phyloP scores from a whole-genome alignment of 1,140 invertebrate species.

The Aethina tumida region DNA sequence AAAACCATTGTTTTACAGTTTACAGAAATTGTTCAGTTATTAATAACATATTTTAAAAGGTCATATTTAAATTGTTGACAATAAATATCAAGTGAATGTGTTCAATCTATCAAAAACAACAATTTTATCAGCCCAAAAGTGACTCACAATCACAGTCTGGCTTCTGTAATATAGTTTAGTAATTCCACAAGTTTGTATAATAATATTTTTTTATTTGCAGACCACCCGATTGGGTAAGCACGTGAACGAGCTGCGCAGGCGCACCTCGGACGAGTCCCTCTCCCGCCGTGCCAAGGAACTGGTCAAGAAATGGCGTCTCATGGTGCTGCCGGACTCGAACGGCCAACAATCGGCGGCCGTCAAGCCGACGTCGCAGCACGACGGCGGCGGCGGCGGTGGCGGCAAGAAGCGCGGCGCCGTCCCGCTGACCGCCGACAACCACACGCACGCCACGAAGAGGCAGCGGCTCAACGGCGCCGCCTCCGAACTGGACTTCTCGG shows the following conservation, averaged over 20 bases:
- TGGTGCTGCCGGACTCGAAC: conserved; percentile 52
- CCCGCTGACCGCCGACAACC: too few species aligned
- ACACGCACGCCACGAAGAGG: conserved; percentile 13
- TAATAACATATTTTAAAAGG: not conserved
- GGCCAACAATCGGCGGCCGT: conserved; percentile 29
- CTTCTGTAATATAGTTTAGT: too few species aligned
- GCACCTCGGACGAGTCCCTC: conserved; percentile 71
- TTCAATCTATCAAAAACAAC: not conserved
- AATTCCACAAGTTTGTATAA: too few species aligned
- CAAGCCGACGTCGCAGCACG: too few species aligned
- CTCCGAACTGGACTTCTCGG: conserved; percentile 29
- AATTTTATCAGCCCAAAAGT: too few species aligned
- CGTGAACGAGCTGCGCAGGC: conserved; percentile 81
- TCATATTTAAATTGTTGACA: not conserved
- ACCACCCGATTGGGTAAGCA: conserved; percentile 85
- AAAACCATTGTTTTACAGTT: too few species aligned
- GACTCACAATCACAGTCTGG: too few species aligned
- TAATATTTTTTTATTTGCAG: conserved; percentile 27
- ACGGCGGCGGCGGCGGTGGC: too few species aligned
- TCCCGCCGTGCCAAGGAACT: conserved; percentile 83
- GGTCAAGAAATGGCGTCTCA: conserved; percentile 82
- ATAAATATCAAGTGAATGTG: not conserved
- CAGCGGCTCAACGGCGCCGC: conserved; percentile 26
- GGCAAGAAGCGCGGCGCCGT: too few species aligned
- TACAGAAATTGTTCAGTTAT: too few species aligned